These are phyloP conservation scores for Erethizon dorsatum DNA, from an alignment of 2,797 vertebrate genomes.

Conservation along the genomic window DNA sequence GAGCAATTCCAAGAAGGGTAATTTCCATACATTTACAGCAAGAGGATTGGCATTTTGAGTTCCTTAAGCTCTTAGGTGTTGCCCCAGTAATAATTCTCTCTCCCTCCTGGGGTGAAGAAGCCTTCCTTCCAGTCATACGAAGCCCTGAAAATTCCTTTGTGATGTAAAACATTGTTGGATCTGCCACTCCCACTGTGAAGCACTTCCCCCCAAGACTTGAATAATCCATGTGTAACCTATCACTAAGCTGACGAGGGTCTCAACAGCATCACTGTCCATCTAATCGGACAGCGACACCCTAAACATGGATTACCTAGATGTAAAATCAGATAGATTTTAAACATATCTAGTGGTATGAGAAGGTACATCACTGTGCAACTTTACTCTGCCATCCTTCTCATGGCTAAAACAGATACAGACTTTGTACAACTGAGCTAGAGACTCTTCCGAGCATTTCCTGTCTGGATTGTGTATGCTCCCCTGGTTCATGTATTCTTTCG, in stretches of 20 bases:
- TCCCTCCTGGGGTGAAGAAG: background rate
- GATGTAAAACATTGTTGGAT: background rate
- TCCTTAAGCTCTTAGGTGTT: background rate
- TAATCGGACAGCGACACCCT: background rate
- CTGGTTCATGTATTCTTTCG: background rate
- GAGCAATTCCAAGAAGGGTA: constrained; percentile 48
- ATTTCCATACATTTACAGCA: background rate
- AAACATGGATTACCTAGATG: background rate
- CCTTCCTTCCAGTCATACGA: background rate
- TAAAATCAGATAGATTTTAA: background rate
- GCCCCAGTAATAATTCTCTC: background rate
- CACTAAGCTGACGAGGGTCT: background rate
- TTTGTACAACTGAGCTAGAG: background rate
- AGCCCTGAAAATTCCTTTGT: background rate
- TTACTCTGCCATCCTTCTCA: no score
- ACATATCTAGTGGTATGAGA: background rate
- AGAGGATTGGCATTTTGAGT: background rate
- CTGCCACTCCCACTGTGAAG: background rate
- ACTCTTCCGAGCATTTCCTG: background rate
- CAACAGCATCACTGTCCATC: background rate
- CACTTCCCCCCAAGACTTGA: background rate
- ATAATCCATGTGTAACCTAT: background rate
- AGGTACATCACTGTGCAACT: background rate
- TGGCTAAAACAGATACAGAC: background rate
- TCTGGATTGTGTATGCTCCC: no score